Conservation (phyloP, 2,888 invertebrate genomes). For the Xestia ashworthii region DNA sequence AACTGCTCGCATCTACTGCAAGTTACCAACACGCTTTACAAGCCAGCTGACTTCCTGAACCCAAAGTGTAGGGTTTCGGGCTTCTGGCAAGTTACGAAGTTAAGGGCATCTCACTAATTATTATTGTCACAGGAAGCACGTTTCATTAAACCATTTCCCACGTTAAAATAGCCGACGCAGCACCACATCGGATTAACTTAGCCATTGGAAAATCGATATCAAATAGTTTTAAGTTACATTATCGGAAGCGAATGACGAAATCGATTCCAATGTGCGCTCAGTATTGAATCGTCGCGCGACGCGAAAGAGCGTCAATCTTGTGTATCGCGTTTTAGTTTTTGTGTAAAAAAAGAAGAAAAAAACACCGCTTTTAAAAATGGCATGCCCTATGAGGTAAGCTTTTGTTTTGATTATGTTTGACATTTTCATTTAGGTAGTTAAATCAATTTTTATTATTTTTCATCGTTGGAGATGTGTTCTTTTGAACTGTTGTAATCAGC, state of each 20-base stretch:
- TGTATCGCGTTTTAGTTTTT: slow-evolving; percentile 51
- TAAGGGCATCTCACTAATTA: slow-evolving; percentile 20
- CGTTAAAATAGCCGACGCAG: slow-evolving; percentile 43
- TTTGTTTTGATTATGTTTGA: slow-evolving; percentile 26
- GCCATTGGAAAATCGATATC: slow-evolving; percentile 63
- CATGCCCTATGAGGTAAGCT: slow-evolving; percentile 86
- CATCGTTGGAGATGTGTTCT: neutral
- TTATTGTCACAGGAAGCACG: slow-evolving; percentile 27
- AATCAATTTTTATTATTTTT: neutral
- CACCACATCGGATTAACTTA: slow-evolving; percentile 46
- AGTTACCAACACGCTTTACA: neutral
- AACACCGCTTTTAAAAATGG: slow-evolving; percentile 74
- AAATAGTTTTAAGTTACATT: slow-evolving; percentile 73
- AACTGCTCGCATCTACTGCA: neutral
- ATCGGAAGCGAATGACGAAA: slow-evolving; percentile 77
- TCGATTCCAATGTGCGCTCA: slow-evolving; percentile 65
- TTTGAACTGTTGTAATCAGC: neutral
- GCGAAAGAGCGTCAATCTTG: slow-evolving; percentile 71
- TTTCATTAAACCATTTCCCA: slow-evolving; percentile 34
- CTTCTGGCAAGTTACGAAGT: slow-evolving; percentile 7
- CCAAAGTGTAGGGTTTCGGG: slow-evolving; percentile 21
- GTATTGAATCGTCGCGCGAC: slow-evolving; percentile 73
- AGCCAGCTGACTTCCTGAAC: slow-evolving; percentile 8
- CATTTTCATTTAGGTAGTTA: neutral
- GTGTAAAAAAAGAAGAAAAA: slow-evolving; percentile 18